phyloP scores from a whole-genome alignment of 2,113 vertebrate genomes.

The Dasyornis broadbenti region DNA sequence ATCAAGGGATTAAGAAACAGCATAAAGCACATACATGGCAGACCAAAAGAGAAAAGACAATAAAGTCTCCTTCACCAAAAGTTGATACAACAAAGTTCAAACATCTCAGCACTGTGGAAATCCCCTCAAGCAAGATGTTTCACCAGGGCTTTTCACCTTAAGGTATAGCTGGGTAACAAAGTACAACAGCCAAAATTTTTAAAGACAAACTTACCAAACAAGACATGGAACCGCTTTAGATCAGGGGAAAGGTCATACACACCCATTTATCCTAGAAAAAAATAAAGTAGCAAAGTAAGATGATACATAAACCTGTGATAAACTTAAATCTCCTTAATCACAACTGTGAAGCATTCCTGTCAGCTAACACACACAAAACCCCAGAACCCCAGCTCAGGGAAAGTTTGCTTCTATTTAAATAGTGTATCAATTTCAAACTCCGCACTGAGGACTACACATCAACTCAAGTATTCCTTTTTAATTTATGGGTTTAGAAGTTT shows the following conservation, averaged over 20 bases:
- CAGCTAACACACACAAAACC: not conserved
- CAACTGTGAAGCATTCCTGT: not conserved
- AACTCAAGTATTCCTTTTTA: not conserved
- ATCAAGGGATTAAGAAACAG: not conserved
- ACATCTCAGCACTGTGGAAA: not conserved
- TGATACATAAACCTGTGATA: not conserved
- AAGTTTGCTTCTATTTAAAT: not conserved
- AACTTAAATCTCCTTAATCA: not conserved
- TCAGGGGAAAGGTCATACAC: constrained; percentile 43
- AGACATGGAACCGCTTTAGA: constrained; percentile 78
- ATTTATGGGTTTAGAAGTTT: not conserved
- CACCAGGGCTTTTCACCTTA: not conserved
- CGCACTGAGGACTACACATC: not conserved
- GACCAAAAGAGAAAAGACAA: not conserved
- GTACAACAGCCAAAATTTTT: not conserved
- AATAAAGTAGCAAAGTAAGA: not conserved
- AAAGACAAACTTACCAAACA: constrained; percentile 74
- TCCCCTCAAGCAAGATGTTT: not conserved
- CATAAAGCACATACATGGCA: not conserved
- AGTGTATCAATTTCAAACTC: not conserved
- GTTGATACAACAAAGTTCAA: not conserved
- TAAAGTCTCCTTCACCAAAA: not conserved
- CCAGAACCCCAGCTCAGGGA: not conserved
- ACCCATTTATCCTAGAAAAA: constrained; percentile 68
- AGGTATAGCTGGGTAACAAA: not conserved